phyloP scores from a whole-genome alignment of 2,888 invertebrate genomes.

The Pogonocherus hispidulus region DNA sequence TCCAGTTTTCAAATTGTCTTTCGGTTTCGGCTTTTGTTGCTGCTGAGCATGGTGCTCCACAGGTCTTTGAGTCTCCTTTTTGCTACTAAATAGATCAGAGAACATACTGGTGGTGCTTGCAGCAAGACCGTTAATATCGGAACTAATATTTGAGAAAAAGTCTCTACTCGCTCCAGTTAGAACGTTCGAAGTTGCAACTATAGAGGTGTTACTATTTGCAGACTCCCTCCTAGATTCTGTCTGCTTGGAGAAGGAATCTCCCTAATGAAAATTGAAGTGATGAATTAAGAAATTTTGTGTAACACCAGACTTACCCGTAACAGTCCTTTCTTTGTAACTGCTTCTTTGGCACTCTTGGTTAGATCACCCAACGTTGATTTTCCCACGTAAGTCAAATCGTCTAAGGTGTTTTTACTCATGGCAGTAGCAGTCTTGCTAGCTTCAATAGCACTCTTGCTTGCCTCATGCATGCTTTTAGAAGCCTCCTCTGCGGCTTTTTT shows the following conservation, averaged over 20 bases:
- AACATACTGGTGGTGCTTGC: constrained; percentile 95
- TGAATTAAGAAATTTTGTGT: background rate
- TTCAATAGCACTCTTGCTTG: constrained; percentile 86
- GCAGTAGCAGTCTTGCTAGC: constrained; percentile 91
- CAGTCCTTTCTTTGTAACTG: constrained; percentile 86
- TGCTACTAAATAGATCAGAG: constrained; percentile 91
- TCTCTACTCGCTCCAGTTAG: constrained; percentile 80
- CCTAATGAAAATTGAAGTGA: constrained; percentile 52
- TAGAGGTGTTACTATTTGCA: constrained; percentile 72
- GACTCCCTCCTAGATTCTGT: constrained; percentile 73
- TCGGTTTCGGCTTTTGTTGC: constrained; percentile 65
- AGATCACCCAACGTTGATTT: constrained; percentile 91
- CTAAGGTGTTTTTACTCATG: constrained; percentile 89
- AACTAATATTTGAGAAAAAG: constrained; percentile 92
- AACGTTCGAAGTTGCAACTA: constrained; percentile 75
- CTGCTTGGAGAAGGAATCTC: constrained; percentile 62
- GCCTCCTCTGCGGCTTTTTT: constrained; percentile 90
- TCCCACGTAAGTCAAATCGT: constrained; percentile 91
- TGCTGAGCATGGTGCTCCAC: constrained; percentile 59
- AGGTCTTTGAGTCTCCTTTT: constrained; percentile 66
- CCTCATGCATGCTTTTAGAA: constrained; percentile 86
- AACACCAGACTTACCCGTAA: constrained; percentile 74
- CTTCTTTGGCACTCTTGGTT: constrained; percentile 93
- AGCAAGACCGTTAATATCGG: constrained; percentile 92
- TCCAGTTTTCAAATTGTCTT: constrained; percentile 66